These are phyloP conservation scores for Urocitellus parryii DNA, from an alignment of 2,113 vertebrate genomes.

Conservation along the genomic window DNA sequence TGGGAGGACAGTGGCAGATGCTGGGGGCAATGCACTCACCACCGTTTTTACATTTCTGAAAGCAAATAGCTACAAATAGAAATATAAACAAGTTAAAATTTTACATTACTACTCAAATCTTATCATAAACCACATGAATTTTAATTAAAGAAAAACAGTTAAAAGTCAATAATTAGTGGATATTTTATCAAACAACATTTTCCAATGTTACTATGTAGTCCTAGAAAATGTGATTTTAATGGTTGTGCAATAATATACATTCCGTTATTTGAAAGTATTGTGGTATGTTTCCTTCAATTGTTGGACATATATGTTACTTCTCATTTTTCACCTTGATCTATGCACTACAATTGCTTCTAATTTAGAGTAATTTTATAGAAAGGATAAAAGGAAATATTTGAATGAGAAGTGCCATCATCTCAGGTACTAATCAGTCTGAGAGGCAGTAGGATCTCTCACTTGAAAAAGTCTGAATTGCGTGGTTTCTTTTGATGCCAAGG, in stretches of 20 bases:
- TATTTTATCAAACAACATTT: neutral
- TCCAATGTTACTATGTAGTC: neutral
- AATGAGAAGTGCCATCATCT: neutral
- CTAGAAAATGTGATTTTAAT: conserved; percentile 25
- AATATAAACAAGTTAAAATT: neutral
- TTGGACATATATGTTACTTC: neutral
- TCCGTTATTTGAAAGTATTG: neutral
- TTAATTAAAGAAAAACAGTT: neutral
- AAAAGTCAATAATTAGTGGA: neutral
- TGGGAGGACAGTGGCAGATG: conserved; percentile 89
- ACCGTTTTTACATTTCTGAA: conserved; percentile 93
- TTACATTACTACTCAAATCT: neutral
- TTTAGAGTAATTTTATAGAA: conserved; percentile 15
- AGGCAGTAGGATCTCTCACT: neutral
- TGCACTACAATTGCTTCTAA: neutral
- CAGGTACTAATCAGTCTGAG: neutral
- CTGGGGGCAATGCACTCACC: conserved; percentile 93
- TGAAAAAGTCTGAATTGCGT: neutral
- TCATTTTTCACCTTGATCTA: neutral
- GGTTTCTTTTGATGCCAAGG: neutral
- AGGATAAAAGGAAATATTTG: neutral
- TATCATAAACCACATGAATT: neutral
- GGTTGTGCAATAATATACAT: neutral
- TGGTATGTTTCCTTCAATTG: neutral
- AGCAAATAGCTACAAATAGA: conserved; percentile 89